These are phyloP conservation scores for Chelonoidis abingdonii DNA, from an alignment of 2,113 vertebrate genomes.

Conservation along the genomic window DNA sequence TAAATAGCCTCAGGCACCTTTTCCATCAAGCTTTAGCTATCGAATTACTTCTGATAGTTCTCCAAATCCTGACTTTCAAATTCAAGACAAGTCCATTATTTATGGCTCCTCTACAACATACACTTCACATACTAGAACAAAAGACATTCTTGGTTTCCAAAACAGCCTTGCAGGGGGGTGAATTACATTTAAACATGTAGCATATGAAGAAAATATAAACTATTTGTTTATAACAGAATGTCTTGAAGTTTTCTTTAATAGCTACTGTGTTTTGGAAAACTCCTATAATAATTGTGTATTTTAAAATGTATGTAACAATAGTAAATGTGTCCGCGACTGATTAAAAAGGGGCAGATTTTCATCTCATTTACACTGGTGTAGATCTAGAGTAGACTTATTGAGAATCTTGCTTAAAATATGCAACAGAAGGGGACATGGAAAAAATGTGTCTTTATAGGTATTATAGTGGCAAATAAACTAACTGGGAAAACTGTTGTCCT, in stretches of 20 bases:
- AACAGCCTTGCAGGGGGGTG: not conserved
- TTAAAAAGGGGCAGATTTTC: not conserved
- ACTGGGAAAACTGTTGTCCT: not conserved
- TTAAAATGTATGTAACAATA: not conserved
- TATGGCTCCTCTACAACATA: not conserved
- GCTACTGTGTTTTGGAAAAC: not conserved
- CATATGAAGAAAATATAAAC: not conserved
- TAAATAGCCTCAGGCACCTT: not conserved
- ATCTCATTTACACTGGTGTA: not conserved
- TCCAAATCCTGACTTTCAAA: not conserved
- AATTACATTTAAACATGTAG: not conserved
- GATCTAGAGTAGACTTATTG: not conserved
- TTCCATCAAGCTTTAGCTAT: not conserved
- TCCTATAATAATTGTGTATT: not conserved
- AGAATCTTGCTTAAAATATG: not conserved
- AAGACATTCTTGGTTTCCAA: constrained; percentile 10
- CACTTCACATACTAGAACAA: not conserved
- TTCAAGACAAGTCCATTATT: not conserved
- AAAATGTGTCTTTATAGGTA: not conserved
- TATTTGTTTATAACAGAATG: not conserved
- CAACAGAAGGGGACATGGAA: not conserved
- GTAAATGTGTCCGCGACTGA: not conserved
- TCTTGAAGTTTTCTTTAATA: not conserved
- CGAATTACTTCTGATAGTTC: not conserved
- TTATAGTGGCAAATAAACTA: not conserved